These are phyloP conservation scores for Diarsia dahlii DNA, from an alignment of 2,888 invertebrate genomes.

Conservation along the genomic window DNA sequence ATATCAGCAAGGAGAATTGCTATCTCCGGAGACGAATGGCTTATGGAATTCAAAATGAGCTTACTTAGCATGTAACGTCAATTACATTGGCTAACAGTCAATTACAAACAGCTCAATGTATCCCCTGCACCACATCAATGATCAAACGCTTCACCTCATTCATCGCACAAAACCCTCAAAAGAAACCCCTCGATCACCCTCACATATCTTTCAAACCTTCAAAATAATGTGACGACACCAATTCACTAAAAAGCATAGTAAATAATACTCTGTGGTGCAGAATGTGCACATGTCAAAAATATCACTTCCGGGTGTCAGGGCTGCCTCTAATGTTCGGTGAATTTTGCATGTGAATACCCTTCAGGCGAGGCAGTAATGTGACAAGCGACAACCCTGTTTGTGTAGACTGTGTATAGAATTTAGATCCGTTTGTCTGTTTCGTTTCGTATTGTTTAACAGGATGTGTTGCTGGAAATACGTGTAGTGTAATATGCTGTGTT, in stretches of 20 bases:
- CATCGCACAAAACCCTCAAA: constrained; percentile 34
- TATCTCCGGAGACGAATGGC: too few relatives aligned
- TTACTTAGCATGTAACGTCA: not conserved
- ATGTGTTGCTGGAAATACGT: constrained; percentile 52
- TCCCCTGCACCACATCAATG: constrained; percentile 2
- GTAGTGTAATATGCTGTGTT: constrained; percentile 56
- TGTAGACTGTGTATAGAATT: constrained; percentile 68
- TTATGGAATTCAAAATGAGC: not conserved
- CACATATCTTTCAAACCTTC: constrained; percentile 61
- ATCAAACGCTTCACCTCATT: constrained; percentile 49
- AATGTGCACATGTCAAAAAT: constrained; percentile 82
- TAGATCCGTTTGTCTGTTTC: constrained; percentile 66
- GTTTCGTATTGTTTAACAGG: constrained; percentile 63
- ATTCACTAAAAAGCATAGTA: constrained; percentile 67
- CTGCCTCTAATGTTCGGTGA: constrained; percentile 83
- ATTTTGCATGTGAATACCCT: constrained; percentile 87
- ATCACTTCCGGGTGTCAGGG: constrained; percentile 87
- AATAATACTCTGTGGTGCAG: constrained; percentile 68
- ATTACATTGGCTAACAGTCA: not conserved
- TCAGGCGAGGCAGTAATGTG: constrained; percentile 84
- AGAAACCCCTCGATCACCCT: constrained; percentile 35
- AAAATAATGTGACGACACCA: constrained; percentile 67
- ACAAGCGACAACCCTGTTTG: constrained; percentile 86
- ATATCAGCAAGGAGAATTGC: too few relatives aligned
- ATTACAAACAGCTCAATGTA: not conserved